phyloP scores from a whole-genome alignment of 2,797 vertebrate genomes.

The Orestias chungarensis region DNA sequence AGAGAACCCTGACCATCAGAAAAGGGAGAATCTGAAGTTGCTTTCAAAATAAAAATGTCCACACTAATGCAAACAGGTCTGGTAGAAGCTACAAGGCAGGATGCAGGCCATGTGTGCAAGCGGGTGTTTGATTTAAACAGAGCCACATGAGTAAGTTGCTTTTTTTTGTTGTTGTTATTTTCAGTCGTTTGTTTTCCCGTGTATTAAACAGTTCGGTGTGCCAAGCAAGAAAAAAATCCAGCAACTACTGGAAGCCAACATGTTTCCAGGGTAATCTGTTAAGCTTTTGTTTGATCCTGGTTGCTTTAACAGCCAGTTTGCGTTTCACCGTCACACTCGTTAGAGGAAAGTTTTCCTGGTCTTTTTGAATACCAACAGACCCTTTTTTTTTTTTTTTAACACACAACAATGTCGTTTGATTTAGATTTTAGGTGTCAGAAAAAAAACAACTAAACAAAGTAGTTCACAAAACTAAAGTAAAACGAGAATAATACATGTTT shows the following conservation, averaged over 20 bases:
- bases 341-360: neutral
- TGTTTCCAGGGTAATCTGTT: constrained; percentile 12
- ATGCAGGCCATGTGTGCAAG: accelerated
- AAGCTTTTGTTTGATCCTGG: constrained; percentile 15
- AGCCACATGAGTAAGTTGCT: constrained; percentile 1
- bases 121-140: constrained; percentile 1
- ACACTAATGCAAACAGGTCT: neutral
- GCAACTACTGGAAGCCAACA: constrained; percentile 11
- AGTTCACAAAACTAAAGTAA: neutral
- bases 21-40: constrained; percentile 8
- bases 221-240: constrained; percentile 24
- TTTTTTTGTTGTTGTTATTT: constrained; percentile 17
- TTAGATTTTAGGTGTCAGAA: neutral
- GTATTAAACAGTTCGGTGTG: constrained; percentile 5
- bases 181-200: neutral
- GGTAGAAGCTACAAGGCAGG: neutral
- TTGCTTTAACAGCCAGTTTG: constrained; percentile 24
- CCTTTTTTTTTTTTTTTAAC: neutral
- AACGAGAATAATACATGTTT: neutral
- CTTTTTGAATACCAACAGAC: neutral
- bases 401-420: neutral
- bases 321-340: constrained; percentile 10
- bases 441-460: neutral
- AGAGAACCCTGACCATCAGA: neutral
- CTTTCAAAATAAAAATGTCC: neutral